These are phyloP conservation scores for Conops quadrifasciatus DNA, from an alignment of 2,888 invertebrate genomes.

Conservation along the genomic window DNA sequence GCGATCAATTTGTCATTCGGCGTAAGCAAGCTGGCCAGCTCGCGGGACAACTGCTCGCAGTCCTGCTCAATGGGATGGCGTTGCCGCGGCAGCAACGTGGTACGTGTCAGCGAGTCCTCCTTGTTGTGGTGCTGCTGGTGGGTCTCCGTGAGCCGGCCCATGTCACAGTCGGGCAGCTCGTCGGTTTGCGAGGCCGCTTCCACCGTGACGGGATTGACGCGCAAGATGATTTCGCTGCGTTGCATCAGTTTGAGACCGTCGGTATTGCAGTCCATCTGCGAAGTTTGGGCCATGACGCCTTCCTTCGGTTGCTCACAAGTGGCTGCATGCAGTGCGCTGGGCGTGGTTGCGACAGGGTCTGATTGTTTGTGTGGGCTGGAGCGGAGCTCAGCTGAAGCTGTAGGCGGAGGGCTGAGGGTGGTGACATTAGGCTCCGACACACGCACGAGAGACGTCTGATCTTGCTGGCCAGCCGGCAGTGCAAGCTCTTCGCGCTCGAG, in stretches of 20 bases:
- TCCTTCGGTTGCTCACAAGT: constrained; percentile 17
- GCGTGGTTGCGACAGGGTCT: constrained; percentile 11
- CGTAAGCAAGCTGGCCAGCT: constrained; percentile 71
- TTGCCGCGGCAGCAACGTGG: constrained; percentile 67
- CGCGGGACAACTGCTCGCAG: constrained; percentile 76
- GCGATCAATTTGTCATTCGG: constrained; percentile 73
- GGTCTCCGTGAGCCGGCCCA: constrained; percentile 48
- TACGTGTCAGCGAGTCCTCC: constrained; percentile 55
- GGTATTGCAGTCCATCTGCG: constrained; percentile 51
- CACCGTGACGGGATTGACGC: constrained; percentile 71
- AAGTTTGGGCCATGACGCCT: constrained; percentile 36
- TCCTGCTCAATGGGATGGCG: constrained; percentile 80
- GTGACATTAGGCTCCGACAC: background rate
- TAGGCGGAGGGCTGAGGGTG: background rate
- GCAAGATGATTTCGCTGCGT: constrained; percentile 71
- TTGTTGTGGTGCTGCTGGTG: constrained; percentile 45
- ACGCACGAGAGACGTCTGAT: background rate
- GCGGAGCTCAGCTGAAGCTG: constrained; percentile 12
- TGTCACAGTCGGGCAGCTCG: constrained; percentile 60
- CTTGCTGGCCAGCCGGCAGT: background rate
- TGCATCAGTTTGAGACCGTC: constrained; percentile 70
- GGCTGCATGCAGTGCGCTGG: constrained; percentile 45
- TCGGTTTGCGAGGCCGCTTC: constrained; percentile 73
- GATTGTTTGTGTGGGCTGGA: constrained; percentile 13
- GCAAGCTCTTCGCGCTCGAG: background rate